A percentile compares a stretch with the other conserved stretches of the same genome.
These are phyloP conservation scores for Drosophila nikananu DNA, from an alignment of 1,140 invertebrate species.

Conservation along the genomic window DNA sequence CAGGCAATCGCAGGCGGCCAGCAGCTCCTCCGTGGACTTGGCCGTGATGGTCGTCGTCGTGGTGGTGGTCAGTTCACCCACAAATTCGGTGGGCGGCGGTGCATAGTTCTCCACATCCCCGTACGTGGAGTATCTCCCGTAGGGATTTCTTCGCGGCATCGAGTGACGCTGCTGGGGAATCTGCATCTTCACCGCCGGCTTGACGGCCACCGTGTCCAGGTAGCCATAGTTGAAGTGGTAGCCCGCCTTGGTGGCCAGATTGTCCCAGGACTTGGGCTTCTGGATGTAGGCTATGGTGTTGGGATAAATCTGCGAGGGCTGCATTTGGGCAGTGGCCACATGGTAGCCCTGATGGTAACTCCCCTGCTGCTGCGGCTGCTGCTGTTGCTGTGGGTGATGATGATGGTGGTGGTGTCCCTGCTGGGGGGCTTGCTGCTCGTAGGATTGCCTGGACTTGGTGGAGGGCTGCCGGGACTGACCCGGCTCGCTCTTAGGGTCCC, in stretches of 20 bases:
- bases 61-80: constrained; percentile 86
- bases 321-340: constrained; percentile 86
- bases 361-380: constrained; percentile 8
- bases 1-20: constrained; percentile 86
- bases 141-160: constrained; percentile 86
- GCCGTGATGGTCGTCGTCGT: constrained; percentile 87
- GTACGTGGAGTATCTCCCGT: constrained; percentile 84
- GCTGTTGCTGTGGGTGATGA: constrained; percentile 24
- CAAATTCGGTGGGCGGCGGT: constrained; percentile 85
- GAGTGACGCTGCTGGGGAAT: constrained; percentile 86
- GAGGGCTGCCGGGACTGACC: constrained; percentile 78
- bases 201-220: constrained; percentile 88
- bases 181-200: constrained; percentile 86
- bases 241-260: constrained; percentile 92
- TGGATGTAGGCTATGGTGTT: constrained; percentile 87
- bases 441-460: constrained; percentile 84
- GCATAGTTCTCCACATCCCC: constrained; percentile 85
- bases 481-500: constrained; percentile 88
- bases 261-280: constrained; percentile 95
- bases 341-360: constrained; percentile 78
- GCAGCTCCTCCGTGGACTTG: constrained; percentile 92
- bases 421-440: constrained; percentile 63
- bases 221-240: constrained; percentile 94
- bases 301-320: constrained; percentile 85
- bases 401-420: constrained; percentile 74